Percentiles rank a stretch among this genome's conserved stretches.
phyloP scores from a whole-genome alignment of 2,797 vertebrate species.

The Myotis pilosus region DNA sequence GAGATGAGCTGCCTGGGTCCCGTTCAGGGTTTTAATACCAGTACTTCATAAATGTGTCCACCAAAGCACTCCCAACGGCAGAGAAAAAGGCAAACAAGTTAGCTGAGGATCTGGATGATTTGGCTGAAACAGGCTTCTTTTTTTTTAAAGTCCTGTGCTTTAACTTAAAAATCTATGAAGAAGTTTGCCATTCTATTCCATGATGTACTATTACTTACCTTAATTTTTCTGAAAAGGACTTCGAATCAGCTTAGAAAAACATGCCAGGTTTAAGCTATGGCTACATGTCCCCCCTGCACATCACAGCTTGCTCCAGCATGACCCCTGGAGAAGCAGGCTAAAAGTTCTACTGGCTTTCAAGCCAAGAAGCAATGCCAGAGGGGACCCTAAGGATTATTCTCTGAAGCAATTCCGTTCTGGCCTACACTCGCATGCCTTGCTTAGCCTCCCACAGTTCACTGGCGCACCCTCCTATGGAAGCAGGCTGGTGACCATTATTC shows the following conservation, averaged over 20 bases:
- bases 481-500: neutral
- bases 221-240: neutral
- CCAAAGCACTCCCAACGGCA: neutral
- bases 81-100: neutral
- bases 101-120: neutral
- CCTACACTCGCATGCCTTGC: accelerated
- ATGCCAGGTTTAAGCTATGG: neutral
- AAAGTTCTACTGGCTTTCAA: neutral
- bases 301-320: neutral
- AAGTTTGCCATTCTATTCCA: neutral
- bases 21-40: neutral
- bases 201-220: neutral
- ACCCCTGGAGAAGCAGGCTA: neutral
- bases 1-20: neutral
- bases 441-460: accelerated
- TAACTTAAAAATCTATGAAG: neutral
- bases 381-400: neutral
- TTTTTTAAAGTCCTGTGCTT: neutral
- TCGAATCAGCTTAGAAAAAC: neutral
- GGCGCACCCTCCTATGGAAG: neutral
- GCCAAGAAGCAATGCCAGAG: neutral
- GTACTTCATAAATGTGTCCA: neutral
- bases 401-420: neutral
- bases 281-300: neutral
- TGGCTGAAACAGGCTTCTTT: neutral